These are phyloP conservation scores for Luscinia luscinia DNA, from an alignment of 2,797 vertebrate genomes.

Conservation along the genomic window DNA sequence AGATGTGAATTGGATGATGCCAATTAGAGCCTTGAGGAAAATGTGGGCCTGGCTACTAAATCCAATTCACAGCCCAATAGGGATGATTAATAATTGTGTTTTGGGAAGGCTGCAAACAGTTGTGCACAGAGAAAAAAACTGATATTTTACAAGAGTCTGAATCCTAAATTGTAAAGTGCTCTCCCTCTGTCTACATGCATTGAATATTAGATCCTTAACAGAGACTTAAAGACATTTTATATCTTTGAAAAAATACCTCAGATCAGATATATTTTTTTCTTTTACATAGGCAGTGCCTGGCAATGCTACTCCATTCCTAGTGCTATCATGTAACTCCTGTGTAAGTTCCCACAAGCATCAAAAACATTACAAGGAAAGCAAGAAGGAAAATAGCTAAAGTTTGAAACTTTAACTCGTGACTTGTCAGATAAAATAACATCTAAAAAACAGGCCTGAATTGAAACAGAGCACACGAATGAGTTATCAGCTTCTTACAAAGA, in stretches of 20 bases:
- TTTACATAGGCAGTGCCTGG: not conserved
- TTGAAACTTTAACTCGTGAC: not conserved
- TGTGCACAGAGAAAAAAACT: not conserved
- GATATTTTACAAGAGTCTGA: not conserved
- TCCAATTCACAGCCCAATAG: not conserved
- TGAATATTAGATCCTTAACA: not conserved
- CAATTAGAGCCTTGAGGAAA: not conserved
- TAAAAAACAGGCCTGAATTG: not conserved
- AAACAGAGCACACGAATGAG: not conserved
- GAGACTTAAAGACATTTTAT: not conserved
- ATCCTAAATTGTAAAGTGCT: not conserved
- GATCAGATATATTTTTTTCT: not conserved
- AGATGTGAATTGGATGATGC: not conserved
- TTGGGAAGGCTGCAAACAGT: not conserved
- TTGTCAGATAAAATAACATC: not conserved
- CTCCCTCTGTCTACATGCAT: accelerated
- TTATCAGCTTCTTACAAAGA: not conserved
- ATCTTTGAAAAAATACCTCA: not conserved
- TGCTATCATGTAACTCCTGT: not conserved
- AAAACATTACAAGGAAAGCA: not conserved
- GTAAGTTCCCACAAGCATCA: not conserved
- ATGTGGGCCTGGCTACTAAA: not conserved
- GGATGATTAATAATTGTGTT: not conserved
- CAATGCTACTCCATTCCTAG: not conserved
- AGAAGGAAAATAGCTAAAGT: not conserved